These are phyloP conservation scores for Protula sp. DNA, from an alignment of 2,888 invertebrate genomes.

Conservation along the genomic window DNA sequence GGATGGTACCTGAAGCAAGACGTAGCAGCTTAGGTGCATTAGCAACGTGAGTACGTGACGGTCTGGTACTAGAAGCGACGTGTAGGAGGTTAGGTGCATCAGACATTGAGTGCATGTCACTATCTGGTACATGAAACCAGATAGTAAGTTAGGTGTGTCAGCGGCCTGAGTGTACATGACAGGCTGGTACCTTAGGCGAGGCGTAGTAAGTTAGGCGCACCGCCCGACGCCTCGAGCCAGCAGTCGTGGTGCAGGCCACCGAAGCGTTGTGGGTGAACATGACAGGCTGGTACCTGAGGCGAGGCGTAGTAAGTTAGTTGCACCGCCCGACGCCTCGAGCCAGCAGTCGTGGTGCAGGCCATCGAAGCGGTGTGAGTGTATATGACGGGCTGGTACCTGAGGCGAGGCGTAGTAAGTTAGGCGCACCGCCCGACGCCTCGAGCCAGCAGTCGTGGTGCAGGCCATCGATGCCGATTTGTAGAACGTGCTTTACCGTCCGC, in stretches of 20 bases:
- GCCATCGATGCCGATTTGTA: not conserved
- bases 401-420: not conserved
- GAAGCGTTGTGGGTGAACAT: constrained; percentile 9
- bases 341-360: not conserved
- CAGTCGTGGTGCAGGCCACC: constrained; percentile 11
- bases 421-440: not conserved
- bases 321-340: not conserved
- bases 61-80: no score
- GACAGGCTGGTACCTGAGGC: no score
- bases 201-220: constrained; percentile 9
- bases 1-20: no score
- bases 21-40: no score
- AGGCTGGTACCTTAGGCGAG: no score
- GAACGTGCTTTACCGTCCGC: not conserved
- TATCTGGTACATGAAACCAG: constrained; percentile 9
- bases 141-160: no score
- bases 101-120: not conserved
- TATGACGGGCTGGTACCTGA: no score
- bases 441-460: not conserved
- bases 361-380: not conserved
- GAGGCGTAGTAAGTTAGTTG: not conserved
- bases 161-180: constrained; percentile 10
- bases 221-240: not conserved
- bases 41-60: no score
- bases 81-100: constrained; percentile 10